Base-by-base conservation (phyloP, 2,113 vertebrate genomes). In the Camelus dromedarius region DNA sequence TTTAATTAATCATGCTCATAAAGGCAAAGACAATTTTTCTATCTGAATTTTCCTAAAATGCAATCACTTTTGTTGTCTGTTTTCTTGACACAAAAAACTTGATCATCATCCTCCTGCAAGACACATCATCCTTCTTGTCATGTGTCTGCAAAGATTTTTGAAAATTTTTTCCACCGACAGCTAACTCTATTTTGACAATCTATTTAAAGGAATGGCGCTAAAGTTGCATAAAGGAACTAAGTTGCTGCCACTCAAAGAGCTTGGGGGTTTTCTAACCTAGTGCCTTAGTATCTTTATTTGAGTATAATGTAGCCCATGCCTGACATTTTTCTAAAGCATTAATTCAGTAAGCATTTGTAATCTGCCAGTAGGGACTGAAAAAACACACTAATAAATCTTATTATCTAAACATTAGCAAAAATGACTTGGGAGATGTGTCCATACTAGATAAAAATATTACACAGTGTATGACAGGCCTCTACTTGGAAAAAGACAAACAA, bases 341-440 rank as follows among this genome's bases (percentile, higher is more conserved):
- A 82, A 97, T 91, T 96, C 60, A 89, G 54, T 96, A 95, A 90
- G 54, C 62, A 26, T 30, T 60, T 88, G 32, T 54, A 92, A 88
- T 46, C 54, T 95, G 32, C 46, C 35, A 85, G 24, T 20, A 87
- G 89, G 69, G 30, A 84, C 3, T 7, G 35, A 80, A 62, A 95
- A 92, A 54, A 8, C 8, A 83, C 6, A 62, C 10, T 83, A 93
- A 90, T 79, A 92, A 76, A 97, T 95, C 67, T 72, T 72, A 94
- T 87, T 88, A 67, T 42, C 64, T 70, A 83, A 46, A 76, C 28
- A 76, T 96, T 84, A 95, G 20, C n/a, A 88, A 93, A 93, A 89
- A 38, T 96, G 35, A 76, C 10, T 85, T 83, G 67, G 66, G 32
- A 82, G 77, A 62, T 84, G 42, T 70, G 19, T 66, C 28, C 32